Base-by-base conservation (phyloP, 1,140 invertebrate genomes). In the Cydia fagiglandana region DNA sequence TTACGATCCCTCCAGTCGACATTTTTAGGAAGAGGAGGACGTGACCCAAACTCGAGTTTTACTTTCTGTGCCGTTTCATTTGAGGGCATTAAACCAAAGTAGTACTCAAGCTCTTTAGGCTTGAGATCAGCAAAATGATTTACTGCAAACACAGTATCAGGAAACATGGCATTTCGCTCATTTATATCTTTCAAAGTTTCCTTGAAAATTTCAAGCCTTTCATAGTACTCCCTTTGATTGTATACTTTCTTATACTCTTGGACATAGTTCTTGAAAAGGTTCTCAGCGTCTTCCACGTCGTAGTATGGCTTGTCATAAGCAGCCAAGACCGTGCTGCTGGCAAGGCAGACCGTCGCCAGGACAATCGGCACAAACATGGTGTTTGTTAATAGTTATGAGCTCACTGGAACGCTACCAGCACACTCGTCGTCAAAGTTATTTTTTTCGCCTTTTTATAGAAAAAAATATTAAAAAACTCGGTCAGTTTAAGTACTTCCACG, bases 161-260 rank as follows among this genome's bases (percentile, higher is more conserved):
- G 24, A 30, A 28, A 30, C 20, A 28, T 30, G 28, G 2, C 24
- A 13, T 66, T 66, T 13, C 7, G 9, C 20, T 28, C 24, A 34
- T 66, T 66, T 5, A 28, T 28, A 13, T 66, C 64, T 66, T 30
- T 66, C 15, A 66, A 30, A 3, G 6, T 28, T 12, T 3, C 20
- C 28, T 66, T 66, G 13, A 66, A 66, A 30, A 30, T 66, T 12
- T 66, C 20, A 9, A 66, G 64, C 28, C 64, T 66, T 30, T 66
- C 28, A 28, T 6, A 15, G 13, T 28, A 66, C 15, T 66, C 64
- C 15, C 28, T 7, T 15, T 2, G 12, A 1, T 15, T 10, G 64
- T 30, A 30, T 9, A 30, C 10, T 30, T 66, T 66, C 2, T 66
- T 34, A 28, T 66, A 28, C 12, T 28, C 24, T 30, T 66, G 7